A percentile compares a stretch with the other conserved stretches of the same genome.
phyloP scores from a whole-genome alignment of 1,140 invertebrate species.

The Drosophila ananassae region DNA sequence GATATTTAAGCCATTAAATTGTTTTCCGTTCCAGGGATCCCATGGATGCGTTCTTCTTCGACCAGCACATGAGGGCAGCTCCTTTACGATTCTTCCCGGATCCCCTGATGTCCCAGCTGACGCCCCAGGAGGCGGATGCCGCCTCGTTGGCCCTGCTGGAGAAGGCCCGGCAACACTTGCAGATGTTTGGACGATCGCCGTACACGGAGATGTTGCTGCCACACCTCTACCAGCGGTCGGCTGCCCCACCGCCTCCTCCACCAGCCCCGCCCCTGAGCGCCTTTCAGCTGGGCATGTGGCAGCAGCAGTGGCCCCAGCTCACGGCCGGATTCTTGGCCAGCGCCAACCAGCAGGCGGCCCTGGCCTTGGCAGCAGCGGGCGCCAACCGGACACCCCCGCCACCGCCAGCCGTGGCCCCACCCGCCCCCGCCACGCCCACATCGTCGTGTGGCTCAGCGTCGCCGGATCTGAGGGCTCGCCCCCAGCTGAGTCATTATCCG shows the following conservation, averaged over 20 bases:
- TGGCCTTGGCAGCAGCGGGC: constrained; percentile 71
- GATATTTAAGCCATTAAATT: background rate
- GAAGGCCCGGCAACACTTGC: constrained; percentile 87
- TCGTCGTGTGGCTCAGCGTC: constrained; percentile 75
- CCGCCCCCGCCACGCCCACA: constrained; percentile 70
- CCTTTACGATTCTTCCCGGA: constrained; percentile 86
- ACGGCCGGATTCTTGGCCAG: constrained; percentile 81
- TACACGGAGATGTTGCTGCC: constrained; percentile 83
- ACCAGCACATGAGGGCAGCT: constrained; percentile 87
- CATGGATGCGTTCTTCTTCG: constrained; percentile 88
- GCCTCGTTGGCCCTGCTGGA: constrained; percentile 86
- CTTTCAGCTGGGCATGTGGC: constrained; percentile 83
- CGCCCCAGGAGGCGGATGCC: constrained; percentile 86
- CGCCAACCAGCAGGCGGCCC: constrained; percentile 78
- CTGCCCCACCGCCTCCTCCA: constrained; percentile 70
- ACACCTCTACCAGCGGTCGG: constrained; percentile 79
- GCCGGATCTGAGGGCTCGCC: constrained; percentile 72
- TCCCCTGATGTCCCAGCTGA: constrained; percentile 84
- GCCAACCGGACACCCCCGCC: constrained; percentile 68
- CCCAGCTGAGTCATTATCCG: constrained; percentile 71
- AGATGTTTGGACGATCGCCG: constrained; percentile 85
- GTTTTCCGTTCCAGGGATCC: constrained; percentile 85
- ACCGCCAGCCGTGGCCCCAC: constrained; percentile 28
- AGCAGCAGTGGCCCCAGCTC: constrained; percentile 83
- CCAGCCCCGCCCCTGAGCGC: constrained; percentile 64